These are phyloP conservation scores for Tamandua tetradactyla DNA, from an alignment of 2,797 vertebrate species.

Conservation along the genomic window DNA sequence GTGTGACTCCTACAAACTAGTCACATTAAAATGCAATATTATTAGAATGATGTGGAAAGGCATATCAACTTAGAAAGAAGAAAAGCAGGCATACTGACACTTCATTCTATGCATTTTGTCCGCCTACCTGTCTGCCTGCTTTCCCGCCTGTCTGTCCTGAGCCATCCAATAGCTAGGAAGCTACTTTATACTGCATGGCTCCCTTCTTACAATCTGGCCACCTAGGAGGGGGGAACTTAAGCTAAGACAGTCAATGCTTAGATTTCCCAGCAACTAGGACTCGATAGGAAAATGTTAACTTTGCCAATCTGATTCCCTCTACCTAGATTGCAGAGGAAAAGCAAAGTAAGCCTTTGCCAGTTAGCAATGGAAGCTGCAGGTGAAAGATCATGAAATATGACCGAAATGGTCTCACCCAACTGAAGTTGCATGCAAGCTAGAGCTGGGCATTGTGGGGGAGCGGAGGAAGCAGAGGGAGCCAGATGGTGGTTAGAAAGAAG, in stretches of 20 bases:
- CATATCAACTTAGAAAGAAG: neutral
- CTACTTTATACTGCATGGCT: neutral
- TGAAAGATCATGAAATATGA: neutral
- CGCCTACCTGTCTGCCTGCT: neutral
- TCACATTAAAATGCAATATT: neutral
- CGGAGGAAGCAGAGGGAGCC: neutral
- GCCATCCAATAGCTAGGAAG: neutral
- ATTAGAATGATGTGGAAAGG: neutral
- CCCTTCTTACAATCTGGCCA: neutral
- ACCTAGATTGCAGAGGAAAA: neutral
- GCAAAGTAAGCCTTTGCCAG: neutral
- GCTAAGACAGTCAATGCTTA: neutral
- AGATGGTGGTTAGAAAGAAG: neutral
- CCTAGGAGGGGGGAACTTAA: neutral
- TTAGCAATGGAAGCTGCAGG: neutral
- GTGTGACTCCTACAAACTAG: neutral
- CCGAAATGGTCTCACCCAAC: neutral
- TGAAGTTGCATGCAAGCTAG: neutral
- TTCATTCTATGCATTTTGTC: neutral
- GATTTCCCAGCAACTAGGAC: conserved; percentile 24
- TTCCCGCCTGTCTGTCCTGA: neutral
- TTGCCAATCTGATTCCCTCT: neutral
- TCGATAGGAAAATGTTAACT: conserved; percentile 12
- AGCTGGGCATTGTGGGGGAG: neutral
- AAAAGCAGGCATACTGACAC: neutral